A percentile compares a stretch with the other conserved stretches of the same genome.
phyloP scores from a whole-genome alignment of 1,140 invertebrate species.

The Caenorhabditis tropicalis region DNA sequence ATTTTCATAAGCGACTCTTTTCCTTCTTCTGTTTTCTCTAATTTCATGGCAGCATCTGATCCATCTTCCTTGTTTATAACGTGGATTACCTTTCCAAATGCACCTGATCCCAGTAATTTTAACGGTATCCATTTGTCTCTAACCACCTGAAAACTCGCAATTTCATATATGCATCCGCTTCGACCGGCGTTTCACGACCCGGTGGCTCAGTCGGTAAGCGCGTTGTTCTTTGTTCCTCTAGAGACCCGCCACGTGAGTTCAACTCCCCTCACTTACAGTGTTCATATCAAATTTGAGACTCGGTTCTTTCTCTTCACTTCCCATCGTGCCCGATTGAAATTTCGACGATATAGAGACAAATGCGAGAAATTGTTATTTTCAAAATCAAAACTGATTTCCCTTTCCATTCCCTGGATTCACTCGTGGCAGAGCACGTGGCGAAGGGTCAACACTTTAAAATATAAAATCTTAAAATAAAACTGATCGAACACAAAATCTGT shows the following conservation, averaged over 20 bases:
- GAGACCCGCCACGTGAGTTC: neutral
- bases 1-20: neutral
- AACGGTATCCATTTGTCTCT: neutral
- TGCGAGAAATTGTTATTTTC: too few species aligned
- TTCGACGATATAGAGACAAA: too few species aligned
- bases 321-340: neutral
- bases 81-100: constrained; percentile 11
- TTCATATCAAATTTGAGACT: constrained; percentile 30
- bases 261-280: neutral
- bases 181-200: neutral
- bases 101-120: constrained; percentile 6
- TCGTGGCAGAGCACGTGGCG: too few species aligned
- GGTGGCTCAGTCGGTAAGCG: neutral
- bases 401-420: too few species aligned
- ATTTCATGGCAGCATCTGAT: neutral
- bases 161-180: neutral
- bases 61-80: neutral
- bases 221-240: neutral
- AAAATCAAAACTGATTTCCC: too few species aligned
- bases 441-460: too few species aligned
- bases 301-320: constrained; percentile 2
- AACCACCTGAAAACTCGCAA: neutral
- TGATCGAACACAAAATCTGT: too few species aligned
- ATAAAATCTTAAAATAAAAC: too few species aligned
- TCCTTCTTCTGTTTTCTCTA: neutral